Conservation (phyloP, 1,140 invertebrate species). For the Piezodorus guildinii region DNA sequence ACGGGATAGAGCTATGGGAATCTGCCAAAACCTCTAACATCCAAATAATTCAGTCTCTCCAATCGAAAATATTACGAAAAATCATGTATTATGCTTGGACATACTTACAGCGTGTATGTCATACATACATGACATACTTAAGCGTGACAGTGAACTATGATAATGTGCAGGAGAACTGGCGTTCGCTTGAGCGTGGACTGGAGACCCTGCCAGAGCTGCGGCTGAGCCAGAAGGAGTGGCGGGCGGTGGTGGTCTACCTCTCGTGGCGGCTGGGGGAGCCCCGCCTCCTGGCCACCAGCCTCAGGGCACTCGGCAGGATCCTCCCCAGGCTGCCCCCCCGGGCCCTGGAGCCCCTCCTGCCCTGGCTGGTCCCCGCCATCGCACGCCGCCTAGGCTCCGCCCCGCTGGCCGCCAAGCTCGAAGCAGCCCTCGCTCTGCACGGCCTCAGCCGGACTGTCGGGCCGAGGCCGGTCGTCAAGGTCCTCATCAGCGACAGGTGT, state of each 20-base stretch:
- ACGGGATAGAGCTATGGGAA: too few relatives aligned
- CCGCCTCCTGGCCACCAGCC: constrained; percentile 21
- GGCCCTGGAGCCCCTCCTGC: constrained; percentile 17
- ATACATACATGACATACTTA: too few relatives aligned
- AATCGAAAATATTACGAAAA: too few relatives aligned
- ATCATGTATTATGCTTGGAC: too few relatives aligned
- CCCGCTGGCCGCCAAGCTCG: constrained; percentile 23
- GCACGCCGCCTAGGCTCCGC: constrained; percentile 25
- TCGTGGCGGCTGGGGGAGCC: constrained; percentile 14
- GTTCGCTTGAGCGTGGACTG: constrained; percentile 21
- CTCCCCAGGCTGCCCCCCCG: background rate
- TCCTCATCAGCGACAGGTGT: constrained; percentile 27
- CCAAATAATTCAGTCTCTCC: too few relatives aligned
- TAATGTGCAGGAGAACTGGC: constrained; percentile 27
- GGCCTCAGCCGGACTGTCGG: constrained; percentile 26
- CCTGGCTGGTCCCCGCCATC: constrained; percentile 24
- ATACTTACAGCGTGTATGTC: too few relatives aligned
- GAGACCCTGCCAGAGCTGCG: constrained; percentile 21
- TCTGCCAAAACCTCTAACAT: too few relatives aligned
- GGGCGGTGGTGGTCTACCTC: constrained; percentile 19
- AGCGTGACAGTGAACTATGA: background rate
- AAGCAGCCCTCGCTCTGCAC: constrained; percentile 27
- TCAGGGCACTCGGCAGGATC: background rate
- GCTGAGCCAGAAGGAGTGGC: constrained; percentile 25
- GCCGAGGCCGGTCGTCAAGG: constrained; percentile 24